Percentiles rank a stretch among this genome's conserved stretches.
These are phyloP conservation scores for Mythimna loreyi DNA, from an alignment of 2,888 invertebrate genomes.

Conservation along the genomic window DNA sequence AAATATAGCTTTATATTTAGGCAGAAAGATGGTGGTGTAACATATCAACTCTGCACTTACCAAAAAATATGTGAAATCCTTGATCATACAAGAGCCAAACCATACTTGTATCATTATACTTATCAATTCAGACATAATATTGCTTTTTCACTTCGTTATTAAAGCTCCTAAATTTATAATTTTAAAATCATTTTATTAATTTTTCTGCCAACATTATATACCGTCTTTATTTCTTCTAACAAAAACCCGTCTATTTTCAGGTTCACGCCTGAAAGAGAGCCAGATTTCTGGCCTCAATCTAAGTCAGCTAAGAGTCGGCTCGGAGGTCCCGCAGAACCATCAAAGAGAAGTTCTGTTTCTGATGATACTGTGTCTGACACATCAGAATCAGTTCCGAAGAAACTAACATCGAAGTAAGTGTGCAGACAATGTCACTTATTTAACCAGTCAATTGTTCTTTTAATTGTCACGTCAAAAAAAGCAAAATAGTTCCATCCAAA, in stretches of 20 bases:
- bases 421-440: not conserved
- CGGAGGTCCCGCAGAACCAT: constrained; percentile 67
- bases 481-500: too few species aligned
- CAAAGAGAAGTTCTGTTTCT: constrained; percentile 68
- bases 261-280: constrained; percentile 84
- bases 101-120: too few species aligned
- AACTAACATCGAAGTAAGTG: constrained; percentile 78
- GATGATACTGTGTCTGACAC: constrained; percentile 72
- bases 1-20: too few species aligned
- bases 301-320: constrained; percentile 79
- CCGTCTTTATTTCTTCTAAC: not conserved
- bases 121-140: too few species aligned
- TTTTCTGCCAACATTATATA: constrained; percentile 17
- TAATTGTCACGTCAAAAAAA: too few species aligned
- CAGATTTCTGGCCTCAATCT: constrained; percentile 69
- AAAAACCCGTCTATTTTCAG: constrained; percentile 70
- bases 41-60: too few species aligned
- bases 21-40: too few species aligned
- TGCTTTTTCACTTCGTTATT: too few species aligned
- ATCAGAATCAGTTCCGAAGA: constrained; percentile 72
- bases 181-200: not conserved
- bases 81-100: too few species aligned
- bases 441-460: too few species aligned
- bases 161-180: not conserved
- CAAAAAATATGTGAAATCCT: too few species aligned